A percentile compares a stretch with the other conserved stretches of the same genome.
These are phyloP conservation scores for Dasypogon diadema DNA, from an alignment of 2,888 invertebrate genomes.

Conservation along the genomic window DNA sequence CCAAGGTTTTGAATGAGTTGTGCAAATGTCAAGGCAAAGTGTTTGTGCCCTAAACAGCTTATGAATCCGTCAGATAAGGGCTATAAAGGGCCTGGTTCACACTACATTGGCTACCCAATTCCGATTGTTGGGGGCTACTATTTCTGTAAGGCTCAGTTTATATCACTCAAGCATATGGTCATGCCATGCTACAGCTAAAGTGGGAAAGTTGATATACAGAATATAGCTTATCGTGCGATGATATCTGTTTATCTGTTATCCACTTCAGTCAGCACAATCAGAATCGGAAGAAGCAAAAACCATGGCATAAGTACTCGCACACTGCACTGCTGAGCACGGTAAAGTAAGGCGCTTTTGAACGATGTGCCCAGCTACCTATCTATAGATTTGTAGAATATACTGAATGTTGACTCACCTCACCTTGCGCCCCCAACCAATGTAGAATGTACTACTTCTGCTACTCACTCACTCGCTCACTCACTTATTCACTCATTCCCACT, in stretches of 20 bases:
- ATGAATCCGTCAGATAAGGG: neutral
- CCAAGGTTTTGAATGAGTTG: too few relatives aligned
- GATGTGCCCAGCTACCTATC: too few relatives aligned
- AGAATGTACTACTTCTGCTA: too few relatives aligned
- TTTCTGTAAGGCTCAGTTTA: constrained; percentile 16
- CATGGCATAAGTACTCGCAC: neutral
- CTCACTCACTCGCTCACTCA: constrained; percentile 11
- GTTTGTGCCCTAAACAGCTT: too few relatives aligned
- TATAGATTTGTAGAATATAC: too few relatives aligned
- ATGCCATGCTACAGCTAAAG: constrained; percentile 16
- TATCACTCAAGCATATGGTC: constrained; percentile 32
- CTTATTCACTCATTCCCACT: neutral
- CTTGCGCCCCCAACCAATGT: neutral
- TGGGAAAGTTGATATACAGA: neutral
- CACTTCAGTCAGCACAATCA: constrained; percentile 18
- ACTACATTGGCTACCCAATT: neutral
- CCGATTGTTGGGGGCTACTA: neutral
- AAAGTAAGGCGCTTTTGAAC: neutral
- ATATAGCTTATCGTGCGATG: neutral
- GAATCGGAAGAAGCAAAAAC: constrained; percentile 1
- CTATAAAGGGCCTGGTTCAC: neutral
- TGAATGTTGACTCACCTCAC: neutral
- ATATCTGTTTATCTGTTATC: constrained; percentile 35
- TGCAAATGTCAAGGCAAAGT: constrained; percentile 9
- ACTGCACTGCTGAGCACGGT: neutral